Evolutionary conservation across 2,113 vertebrate genomes (phyloP).

Genomic region (Oreochromis tanganicae): DNA sequence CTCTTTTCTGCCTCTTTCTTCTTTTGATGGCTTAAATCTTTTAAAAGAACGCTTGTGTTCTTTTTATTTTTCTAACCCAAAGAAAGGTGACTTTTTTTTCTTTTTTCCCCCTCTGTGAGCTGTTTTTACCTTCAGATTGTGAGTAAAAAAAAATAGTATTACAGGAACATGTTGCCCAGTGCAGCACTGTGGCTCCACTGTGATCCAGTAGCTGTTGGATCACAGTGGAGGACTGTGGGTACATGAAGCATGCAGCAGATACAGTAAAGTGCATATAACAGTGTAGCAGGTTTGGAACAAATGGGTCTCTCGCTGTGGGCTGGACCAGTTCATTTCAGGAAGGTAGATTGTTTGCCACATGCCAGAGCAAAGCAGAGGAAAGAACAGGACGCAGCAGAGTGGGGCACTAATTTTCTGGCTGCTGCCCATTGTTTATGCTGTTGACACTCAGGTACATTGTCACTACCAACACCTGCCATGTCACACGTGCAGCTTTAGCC

Average conservation of each 20-base stretch:
- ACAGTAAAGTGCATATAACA: background rate
- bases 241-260: background rate
- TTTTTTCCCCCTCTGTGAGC: background rate
- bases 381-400: conserved; percentile 1
- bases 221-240: background rate
- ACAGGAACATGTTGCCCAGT: background rate
- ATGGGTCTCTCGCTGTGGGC: background rate
- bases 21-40: background rate
- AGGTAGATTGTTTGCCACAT: background rate
- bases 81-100: background rate
- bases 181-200: background rate
- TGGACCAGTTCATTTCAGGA: background rate
- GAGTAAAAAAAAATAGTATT: background rate
- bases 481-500: conserved; percentile 25
- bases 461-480: conserved; percentile 24
- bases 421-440: conserved; percentile 42
- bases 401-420: conserved; percentile 32
- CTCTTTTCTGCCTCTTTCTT: background rate
- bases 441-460: conserved; percentile 37
- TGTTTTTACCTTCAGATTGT: background rate
- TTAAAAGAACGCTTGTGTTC: background rate
- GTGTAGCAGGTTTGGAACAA: background rate
- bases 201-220: background rate
- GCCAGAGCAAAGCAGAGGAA: background rate
- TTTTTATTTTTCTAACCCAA: background rate